Evolutionary conservation across 1,140 invertebrate species (phyloP), one percentile per base, ranked within the genome.

Genomic region (Mactra quadrangularis): DNA sequence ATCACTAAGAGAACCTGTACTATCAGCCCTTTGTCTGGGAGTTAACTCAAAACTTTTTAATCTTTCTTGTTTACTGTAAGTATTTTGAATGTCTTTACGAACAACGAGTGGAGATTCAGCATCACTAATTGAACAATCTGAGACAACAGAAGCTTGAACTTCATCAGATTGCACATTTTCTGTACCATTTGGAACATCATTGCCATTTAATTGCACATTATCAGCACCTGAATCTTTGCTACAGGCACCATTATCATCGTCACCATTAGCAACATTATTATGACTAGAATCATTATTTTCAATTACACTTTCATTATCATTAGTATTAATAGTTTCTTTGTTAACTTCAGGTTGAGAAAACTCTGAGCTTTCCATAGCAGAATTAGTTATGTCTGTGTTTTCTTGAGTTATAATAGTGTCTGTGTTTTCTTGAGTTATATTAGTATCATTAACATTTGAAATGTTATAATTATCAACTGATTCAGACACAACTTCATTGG

Each of bases 21-120:
- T 82, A 41, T 62, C 47, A 33, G 27, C 71, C 45, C 79, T 60
- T 31, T 74, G 6, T 57, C 78, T 57, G 35, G 76, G 57, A 25
- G 45, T 47, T 22, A 47, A 71, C 22, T 71, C 68, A 25, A 78
- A 52, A 78, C 60, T 53, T 38, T 78, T 75, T 3, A 75, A 62
- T 38, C 55, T 50, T 6, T 78, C 75, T 45, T 66, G 62, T 41
- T 78, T 76, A 50, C 66, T 77, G 25, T 86, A 86, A 1, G 85
- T 86, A 35, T 41, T 57, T 29, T 85, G 62, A 22, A 77, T 72
- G 75, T 87, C 86, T 55, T 87, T 85, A 9, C 86, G 38, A 15
- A 87, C 86, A 35, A 84, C 22, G 13, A 85, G 75, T 29, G 78
- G 70, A 7, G 77, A 72, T 72, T 82, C 84, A 78, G 81, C 77